A percentile compares a stretch with the other conserved stretches of the same genome.
These are phyloP conservation scores for Halictus quadricinctus DNA, from an alignment of 2,888 invertebrate species.

Conservation along the genomic window DNA sequence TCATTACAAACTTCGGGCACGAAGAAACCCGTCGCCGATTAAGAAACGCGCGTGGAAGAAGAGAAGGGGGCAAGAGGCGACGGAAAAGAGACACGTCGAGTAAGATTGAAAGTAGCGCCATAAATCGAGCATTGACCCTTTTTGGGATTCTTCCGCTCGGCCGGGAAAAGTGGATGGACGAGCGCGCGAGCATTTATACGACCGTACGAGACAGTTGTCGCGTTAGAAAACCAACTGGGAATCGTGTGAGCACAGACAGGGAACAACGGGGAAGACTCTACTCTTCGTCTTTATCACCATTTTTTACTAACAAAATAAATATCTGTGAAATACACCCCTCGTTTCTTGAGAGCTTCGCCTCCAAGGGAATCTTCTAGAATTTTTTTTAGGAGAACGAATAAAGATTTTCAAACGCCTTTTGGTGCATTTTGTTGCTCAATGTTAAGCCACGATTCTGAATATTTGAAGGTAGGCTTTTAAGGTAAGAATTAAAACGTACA, in stretches of 20 bases:
- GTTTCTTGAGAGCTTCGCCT: neutral
- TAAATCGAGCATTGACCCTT: constrained; percentile 65
- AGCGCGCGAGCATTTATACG: constrained; percentile 51
- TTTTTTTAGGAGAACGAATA: neutral
- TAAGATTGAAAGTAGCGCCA: constrained; percentile 67
- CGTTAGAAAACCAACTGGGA: neutral
- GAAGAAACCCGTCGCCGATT: constrained; percentile 16
- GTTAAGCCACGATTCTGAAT: neutral
- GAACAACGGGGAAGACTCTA: neutral
- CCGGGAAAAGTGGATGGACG: constrained; percentile 63
- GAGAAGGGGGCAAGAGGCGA: neutral
- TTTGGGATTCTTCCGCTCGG: constrained; percentile 64
- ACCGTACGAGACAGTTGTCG: constrained; percentile 19
- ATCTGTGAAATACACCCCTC: neutral
- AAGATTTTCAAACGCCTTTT: neutral
- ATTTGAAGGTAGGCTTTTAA: too few species aligned
- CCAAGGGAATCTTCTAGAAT: neutral
- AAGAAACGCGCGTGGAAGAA: constrained; percentile 1
- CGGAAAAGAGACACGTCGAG: constrained; percentile 27
- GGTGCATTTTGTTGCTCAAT: neutral
- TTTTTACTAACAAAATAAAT: neutral
- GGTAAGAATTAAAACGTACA: neutral
- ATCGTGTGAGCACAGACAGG: neutral
- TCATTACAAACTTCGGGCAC: constrained; percentile 21
- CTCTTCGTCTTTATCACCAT: neutral